Conservation (phyloP, 2,888 invertebrate species). For the Epirrhoe tristata region DNA sequence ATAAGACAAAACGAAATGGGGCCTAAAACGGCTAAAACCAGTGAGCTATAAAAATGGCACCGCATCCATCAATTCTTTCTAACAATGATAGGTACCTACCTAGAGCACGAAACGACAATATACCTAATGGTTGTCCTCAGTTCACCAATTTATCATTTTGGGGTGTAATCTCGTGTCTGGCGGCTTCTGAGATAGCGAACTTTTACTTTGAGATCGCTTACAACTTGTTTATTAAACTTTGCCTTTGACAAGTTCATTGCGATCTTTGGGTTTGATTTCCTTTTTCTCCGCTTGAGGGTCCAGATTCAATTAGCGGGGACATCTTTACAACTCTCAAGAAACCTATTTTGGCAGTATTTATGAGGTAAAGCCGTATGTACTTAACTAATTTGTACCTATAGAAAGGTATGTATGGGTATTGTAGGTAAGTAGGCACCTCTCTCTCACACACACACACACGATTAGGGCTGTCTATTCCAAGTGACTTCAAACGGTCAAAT, state of each 20-base stretch:
- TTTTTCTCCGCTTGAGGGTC: conserved; percentile 34
- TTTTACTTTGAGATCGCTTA: conserved; percentile 65
- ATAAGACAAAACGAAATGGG: background rate
- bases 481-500: too few species aligned
- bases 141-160: conserved; percentile 34
- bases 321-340: conserved; percentile 4
- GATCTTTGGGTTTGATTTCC: conserved; percentile 47
- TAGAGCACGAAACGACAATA: conserved; percentile 20
- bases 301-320: conserved; percentile 26
- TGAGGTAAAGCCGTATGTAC: too few species aligned
- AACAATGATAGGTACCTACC: background rate
- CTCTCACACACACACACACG: too few species aligned
- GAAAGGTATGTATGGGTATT: too few species aligned
- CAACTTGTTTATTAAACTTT: conserved; percentile 62
- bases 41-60: background rate
- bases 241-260: conserved; percentile 55
- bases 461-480: too few species aligned
- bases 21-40: too few species aligned
- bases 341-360: background rate
- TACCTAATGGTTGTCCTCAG: conserved; percentile 31
- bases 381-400: too few species aligned
- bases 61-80: background rate
- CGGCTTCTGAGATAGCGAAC: conserved; percentile 63
- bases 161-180: conserved; percentile 33
- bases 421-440: too few species aligned